Base-by-base conservation (phyloP, 2,797 vertebrate species). In the Gambusia yucatana region DNA sequence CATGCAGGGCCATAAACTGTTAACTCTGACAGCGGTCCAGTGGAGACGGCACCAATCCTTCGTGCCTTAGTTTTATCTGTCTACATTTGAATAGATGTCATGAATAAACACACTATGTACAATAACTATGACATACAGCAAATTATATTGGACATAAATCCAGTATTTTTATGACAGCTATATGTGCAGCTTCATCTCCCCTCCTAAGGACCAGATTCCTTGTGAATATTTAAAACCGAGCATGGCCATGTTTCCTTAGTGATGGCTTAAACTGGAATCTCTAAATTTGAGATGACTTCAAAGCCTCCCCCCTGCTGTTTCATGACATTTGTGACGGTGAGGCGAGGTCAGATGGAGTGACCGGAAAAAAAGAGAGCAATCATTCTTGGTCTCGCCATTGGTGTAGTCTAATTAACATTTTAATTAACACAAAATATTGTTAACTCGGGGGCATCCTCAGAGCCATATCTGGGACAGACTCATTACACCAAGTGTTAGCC, bases 381-480 rank as follows among this genome's bases (percentile, higher is more conserved):
- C 50, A 88, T 79, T 91, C 85, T 76, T 79, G 81, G 76, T 81
- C 77, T 90, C 80, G 86, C 92, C 90, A 86, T 81, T 85, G 85
- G 91, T 88, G 88, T 86, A 79, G 84, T 92, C 91, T 94, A 93
- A 96, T 96, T 95, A 94, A 92, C 94, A 95, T 95, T 95, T 95
- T 94, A 95, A 95, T 95, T 94, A 95, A 94, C 83, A 94, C 73
- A 86, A 92, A 94, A 92, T 93, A 93, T 93, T 93, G 90, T 91
- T 93, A 91, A 95, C 94, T 94, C 52, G 77, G 77, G 88, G 94
- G 91, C 90, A 92, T 89, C 91, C 91, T 94, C 57, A 55, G 83
- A 92, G 89, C 87, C 86, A 82, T 85, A 89, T 89, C 90, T 92
- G 77, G 86, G 80, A 94, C 91, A 91, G 85, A 88, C 88, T 95